phyloP scores from a whole-genome alignment of 2,797 vertebrate species.

The Sebastolobus altivelis region DNA sequence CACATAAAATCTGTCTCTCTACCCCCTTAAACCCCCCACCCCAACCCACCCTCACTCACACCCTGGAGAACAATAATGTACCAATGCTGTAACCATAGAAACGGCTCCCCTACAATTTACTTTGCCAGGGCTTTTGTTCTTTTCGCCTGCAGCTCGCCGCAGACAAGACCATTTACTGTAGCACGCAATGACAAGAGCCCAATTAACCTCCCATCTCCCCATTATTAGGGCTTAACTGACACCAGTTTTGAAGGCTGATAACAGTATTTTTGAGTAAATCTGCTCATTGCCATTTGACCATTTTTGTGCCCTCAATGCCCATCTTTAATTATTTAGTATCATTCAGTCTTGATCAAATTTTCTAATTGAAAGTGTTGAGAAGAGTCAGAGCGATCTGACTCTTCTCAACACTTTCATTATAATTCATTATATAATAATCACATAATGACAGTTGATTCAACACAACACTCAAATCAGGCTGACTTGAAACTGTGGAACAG shows the following conservation, averaged over 20 bases:
- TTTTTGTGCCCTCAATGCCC: background rate
- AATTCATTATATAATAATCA: background rate
- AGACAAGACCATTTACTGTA: constrained; percentile 44
- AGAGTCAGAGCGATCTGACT: background rate
- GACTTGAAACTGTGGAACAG: background rate
- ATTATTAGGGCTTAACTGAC: constrained; percentile 33
- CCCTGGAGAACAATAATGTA: constrained; percentile 61
- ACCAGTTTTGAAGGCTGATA: constrained; percentile 31
- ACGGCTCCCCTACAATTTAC: constrained; percentile 78
- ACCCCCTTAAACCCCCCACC: background rate
- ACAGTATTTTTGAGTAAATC: constrained; percentile 12
- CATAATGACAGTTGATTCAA: background rate
- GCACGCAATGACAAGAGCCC: constrained; percentile 40
- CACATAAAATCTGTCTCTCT: constrained; percentile 61
- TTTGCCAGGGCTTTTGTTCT: constrained; percentile 74
- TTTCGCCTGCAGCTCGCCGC: constrained; percentile 48
- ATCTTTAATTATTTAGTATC: background rate
- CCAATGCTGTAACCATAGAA: constrained; percentile 80
- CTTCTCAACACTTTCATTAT: background rate
- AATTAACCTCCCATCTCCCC: constrained; percentile 54
- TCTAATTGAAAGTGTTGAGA: background rate
- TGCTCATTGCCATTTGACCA: constrained; percentile 4
- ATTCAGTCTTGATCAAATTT: background rate
- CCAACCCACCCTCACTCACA: constrained; percentile 33
- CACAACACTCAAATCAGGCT: background rate